phyloP scores from a whole-genome alignment of 2,888 invertebrate species.

The Nemoura dubitans region DNA sequence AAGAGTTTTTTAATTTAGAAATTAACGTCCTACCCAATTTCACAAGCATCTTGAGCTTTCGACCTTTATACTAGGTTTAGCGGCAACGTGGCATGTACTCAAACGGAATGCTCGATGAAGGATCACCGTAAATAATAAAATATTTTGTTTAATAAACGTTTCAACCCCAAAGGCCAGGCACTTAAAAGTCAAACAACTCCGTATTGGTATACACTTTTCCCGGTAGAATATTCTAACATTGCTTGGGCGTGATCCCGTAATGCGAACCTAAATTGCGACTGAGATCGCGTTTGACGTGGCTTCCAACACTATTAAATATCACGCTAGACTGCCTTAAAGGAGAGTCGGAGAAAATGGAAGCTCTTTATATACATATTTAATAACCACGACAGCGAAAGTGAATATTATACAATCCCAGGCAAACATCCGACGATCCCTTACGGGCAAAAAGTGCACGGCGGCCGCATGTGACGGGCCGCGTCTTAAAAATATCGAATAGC shows the following conservation, averaged over 20 bases:
- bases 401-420: background rate
- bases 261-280: background rate
- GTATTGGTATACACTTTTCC: background rate
- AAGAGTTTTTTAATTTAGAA: background rate
- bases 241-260: background rate
- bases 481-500: background rate
- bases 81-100: background rate
- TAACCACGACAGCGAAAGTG: slow-evolving; percentile 1
- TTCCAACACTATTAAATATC: slow-evolving; percentile 7
- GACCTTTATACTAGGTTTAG: background rate
- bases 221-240: background rate
- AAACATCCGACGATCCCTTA: background rate
- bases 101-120: background rate
- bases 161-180: background rate
- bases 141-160: background rate
- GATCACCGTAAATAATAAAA: background rate
- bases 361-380: background rate
- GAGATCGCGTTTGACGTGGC: slow-evolving; percentile 4
- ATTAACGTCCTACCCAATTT: background rate
- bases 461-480: background rate
- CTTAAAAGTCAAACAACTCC: background rate
- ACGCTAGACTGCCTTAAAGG: background rate
- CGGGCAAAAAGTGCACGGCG: background rate
- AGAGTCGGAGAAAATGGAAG: background rate
- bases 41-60: background rate